Evolutionary conservation across 1,140 invertebrate species (phyloP).

Genomic region (Nomia melanderi): DNA sequence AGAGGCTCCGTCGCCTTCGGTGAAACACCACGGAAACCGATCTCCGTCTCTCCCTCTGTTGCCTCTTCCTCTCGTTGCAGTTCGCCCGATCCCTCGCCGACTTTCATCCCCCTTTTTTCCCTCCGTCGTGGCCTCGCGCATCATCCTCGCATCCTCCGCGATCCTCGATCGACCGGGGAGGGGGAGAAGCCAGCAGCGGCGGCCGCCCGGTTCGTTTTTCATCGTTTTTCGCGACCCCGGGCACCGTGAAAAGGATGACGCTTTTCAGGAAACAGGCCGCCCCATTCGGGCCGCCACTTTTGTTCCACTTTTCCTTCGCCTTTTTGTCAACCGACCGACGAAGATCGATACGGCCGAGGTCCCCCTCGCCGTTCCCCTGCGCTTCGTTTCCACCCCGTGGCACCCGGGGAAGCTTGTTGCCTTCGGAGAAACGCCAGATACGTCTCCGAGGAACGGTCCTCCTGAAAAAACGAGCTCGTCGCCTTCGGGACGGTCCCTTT

Average conservation of each 20-base stretch:
- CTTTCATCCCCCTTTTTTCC: neutral
- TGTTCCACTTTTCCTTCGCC: slow-evolving; percentile 56
- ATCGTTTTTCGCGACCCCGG: slow-evolving; percentile 1
- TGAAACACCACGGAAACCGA: slow-evolving; percentile 65
- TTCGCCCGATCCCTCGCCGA: slow-evolving; percentile 21
- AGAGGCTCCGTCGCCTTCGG: slow-evolving; percentile 73
- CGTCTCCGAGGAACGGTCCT: too few relatives aligned
- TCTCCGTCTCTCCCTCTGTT: neutral
- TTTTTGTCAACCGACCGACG: slow-evolving; percentile 42
- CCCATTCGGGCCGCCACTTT: slow-evolving; percentile 55
- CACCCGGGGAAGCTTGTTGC: neutral
- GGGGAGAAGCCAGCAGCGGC: neutral
- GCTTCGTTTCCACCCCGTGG: slow-evolving; percentile 27
- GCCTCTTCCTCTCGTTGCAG: slow-evolving; percentile 15
- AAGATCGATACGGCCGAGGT: slow-evolving; percentile 45
- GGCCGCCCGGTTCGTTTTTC: neutral
- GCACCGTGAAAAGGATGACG: slow-evolving; percentile 43
- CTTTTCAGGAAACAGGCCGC: slow-evolving; percentile 46
- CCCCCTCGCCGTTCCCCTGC: slow-evolving; percentile 4
- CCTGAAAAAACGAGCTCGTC: too few relatives aligned
- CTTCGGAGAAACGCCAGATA: neutral
- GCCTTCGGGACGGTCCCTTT: too few relatives aligned
- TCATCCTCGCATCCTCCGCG: neutral
- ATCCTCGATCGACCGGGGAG: slow-evolving; percentile 23
- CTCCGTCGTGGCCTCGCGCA: neutral